Conservation (phyloP, 2,797 vertebrate genomes). For the Margarornis squamiger region DNA sequence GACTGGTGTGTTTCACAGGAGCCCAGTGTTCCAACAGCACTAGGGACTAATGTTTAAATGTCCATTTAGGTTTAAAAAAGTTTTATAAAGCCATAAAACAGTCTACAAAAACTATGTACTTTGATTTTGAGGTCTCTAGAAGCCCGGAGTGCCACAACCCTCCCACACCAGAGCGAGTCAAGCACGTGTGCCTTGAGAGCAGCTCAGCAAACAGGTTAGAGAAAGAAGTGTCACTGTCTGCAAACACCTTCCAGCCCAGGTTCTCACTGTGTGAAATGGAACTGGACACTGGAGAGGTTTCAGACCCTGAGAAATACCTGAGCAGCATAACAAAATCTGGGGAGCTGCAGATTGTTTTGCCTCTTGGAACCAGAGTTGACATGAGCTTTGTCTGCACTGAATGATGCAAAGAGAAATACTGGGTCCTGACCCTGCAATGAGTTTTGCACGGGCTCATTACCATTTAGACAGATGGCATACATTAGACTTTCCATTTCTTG, state of each 20-base stretch:
- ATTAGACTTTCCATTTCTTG: background rate
- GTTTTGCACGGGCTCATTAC: background rate
- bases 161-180: background rate
- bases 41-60: background rate
- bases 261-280: background rate
- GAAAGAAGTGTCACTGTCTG: background rate
- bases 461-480: background rate
- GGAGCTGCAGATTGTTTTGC: background rate
- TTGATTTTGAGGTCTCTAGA: background rate
- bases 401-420: background rate
- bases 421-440: background rate
- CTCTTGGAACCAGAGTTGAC: background rate
- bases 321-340: background rate
- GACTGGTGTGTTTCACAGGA: background rate
- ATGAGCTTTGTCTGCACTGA: background rate
- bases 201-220: background rate
- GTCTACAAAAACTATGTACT: background rate
- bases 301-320: background rate
- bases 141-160: background rate
- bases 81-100: background rate
- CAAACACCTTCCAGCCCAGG: background rate
- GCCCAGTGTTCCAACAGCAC: background rate
- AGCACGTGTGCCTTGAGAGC: rapidly evolving
- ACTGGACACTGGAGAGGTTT: background rate
- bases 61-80: background rate